Percentiles rank a stretch among this genome's conserved stretches.
These are phyloP conservation scores for Falco peregrinus DNA, from an alignment of 2,797 vertebrate genomes.

Conservation along the genomic window DNA sequence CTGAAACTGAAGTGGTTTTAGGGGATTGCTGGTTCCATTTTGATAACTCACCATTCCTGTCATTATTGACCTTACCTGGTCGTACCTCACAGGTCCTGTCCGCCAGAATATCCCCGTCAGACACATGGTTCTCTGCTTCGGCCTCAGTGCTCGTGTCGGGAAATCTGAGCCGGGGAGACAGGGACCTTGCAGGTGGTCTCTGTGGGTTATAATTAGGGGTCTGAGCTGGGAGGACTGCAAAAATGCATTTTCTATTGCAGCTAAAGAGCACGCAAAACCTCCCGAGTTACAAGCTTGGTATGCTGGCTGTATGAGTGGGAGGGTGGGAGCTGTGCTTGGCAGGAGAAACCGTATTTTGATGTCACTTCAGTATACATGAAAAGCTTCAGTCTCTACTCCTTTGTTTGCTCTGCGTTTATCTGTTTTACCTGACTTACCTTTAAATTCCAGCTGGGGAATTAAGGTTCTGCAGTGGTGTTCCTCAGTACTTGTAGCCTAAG, in stretches of 20 bases:
- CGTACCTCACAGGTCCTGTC: neutral
- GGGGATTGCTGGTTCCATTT: neutral
- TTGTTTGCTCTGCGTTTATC: neutral
- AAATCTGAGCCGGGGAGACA: neutral
- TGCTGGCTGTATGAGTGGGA: neutral
- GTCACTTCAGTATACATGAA: neutral
- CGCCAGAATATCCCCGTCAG: neutral
- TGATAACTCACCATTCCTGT: neutral
- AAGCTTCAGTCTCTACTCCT: neutral
- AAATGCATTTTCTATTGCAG: neutral
- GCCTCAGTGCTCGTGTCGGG: neutral
- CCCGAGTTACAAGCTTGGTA: neutral
- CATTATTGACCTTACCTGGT: neutral
- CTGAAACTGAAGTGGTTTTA: neutral
- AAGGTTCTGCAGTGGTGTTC: neutral
- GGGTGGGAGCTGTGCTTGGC: neutral
- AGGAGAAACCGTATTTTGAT: neutral
- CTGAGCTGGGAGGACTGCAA: neutral
- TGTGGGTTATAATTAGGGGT: neutral
- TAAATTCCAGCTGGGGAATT: neutral
- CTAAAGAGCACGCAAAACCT: neutral
- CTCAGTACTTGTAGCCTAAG: neutral
- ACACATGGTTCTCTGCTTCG: rapidly evolving
- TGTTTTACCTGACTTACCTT: neutral
- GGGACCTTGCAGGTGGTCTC: neutral